Evolutionary conservation across 2,888 invertebrate genomes (phyloP).

Genomic region (Camponotus fellah): DNA sequence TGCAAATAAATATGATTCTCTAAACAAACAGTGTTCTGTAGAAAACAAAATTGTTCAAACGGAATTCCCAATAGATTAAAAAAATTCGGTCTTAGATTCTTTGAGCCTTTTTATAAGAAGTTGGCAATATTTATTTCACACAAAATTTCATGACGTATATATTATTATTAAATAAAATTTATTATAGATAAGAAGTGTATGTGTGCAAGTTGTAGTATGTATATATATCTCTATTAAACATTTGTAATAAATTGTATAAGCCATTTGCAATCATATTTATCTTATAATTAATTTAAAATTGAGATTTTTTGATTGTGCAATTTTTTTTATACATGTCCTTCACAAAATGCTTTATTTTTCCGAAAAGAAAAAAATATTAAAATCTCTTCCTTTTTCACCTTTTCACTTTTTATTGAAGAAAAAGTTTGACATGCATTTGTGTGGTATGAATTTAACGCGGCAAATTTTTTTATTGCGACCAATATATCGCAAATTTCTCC

Average conservation of each 20-base stretch:
- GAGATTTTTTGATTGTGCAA: not conserved
- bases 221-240: conserved; percentile 30
- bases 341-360: not conserved
- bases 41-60: conserved; percentile 93
- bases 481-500: not conserved
- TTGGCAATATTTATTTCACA: conserved; percentile 70
- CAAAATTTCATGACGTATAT: conserved; percentile 25
- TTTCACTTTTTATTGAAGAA: not conserved
- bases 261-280: conserved; percentile 44
- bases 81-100: conserved; percentile 41
- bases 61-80: conserved; percentile 85
- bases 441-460: not conserved
- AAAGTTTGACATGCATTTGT: not conserved
- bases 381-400: not conserved
- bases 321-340: not conserved
- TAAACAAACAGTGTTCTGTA: conserved; percentile 87
- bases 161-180: conserved; percentile 51
- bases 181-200: conserved; percentile 58
- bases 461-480: not conserved
- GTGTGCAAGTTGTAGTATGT: conserved; percentile 46
- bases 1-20: conserved; percentile 91
- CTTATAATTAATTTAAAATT: conserved; percentile 31
- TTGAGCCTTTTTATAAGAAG: conserved; percentile 59
- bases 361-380: not conserved
- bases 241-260: conserved; percentile 58